Base-by-base conservation (phyloP, 2,113 vertebrate genomes). In the Bombycilla garrulus region DNA sequence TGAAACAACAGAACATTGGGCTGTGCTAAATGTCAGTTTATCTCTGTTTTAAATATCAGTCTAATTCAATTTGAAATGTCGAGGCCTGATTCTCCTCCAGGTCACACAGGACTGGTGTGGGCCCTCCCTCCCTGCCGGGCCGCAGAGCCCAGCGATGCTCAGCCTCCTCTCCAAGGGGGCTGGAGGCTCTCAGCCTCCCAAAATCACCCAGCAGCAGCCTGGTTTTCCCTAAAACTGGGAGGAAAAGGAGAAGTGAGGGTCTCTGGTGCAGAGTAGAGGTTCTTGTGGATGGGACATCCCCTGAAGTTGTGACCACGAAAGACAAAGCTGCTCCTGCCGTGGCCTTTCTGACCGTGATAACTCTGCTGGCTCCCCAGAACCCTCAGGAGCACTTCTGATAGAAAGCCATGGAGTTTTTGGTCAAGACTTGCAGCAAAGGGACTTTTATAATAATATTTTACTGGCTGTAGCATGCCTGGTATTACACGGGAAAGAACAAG, bases 401-500 rank as follows among this genome's bases (percentile, higher is more conserved):
- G 56, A 51, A 87, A 56, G 11, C 28, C n/a, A 50, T 19, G 6
- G 40, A 8, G 19, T 66, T 79, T 81, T 91, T 8, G 47, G 78
- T 90, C 82, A 60, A 88, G 80, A 60, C 69, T 91, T 92, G 74
- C 88, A 87, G 83, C 81, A 83, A 90, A 84, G 78, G 76, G 92
- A 86, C 83, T 70, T 92, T 89, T 64, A 93, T 71, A 93, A 87
- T 35, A 95, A 71, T 61, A 86, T 97, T 96, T 97, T 88, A 93
- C 93, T 94, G 76, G 74, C 95, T 95, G 83, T 70, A 95, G 94
- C 79, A 31, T 57, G 94, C 81, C 58, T 64, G 92, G 95, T 94
- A 71, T 87, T 91, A 50, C 73, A 91, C 1, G 12, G 82, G 80
- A 70, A 85, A 67, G 65, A 93, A 57, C 33, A 60, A 81, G 80